Evolutionary conservation across 2,888 invertebrate genomes (phyloP).

Genomic region (Himalopsyche japonica): DNA sequence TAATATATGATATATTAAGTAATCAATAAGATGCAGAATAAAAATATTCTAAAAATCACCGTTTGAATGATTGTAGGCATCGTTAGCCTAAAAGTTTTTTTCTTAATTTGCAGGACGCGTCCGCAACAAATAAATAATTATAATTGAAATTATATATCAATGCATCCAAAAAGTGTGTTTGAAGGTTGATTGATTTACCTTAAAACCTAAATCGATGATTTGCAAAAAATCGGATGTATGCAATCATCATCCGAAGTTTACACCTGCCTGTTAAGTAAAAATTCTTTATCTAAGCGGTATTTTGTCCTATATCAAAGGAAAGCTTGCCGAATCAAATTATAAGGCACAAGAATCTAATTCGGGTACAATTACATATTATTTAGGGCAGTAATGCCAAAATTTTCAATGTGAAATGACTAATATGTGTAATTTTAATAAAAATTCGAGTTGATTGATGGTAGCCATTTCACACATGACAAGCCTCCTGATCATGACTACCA

Average conservation of each 20-base stretch:
- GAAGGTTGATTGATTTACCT: slow-evolving; percentile 19
- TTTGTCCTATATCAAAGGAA: slow-evolving; percentile 2
- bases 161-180: background rate
- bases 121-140: too few relatives aligned
- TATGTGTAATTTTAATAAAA: background rate
- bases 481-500: background rate
- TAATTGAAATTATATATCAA: too few relatives aligned
- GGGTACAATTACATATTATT: background rate
- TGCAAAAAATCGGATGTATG: slow-evolving; percentile 21
- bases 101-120: too few relatives aligned
- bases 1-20: too few relatives aligned
- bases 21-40: too few relatives aligned
- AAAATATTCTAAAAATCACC: too few relatives aligned
- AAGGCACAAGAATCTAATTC: background rate
- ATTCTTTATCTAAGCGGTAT: slow-evolving; percentile 5
- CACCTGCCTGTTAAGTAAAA: slow-evolving; percentile 20
- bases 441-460: background rate
- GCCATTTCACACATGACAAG: background rate
- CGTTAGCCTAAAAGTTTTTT: too few relatives aligned
- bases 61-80: too few relatives aligned
- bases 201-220: slow-evolving; percentile 18
- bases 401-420: slow-evolving; percentile 18
- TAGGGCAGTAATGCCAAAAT: slow-evolving; percentile 5
- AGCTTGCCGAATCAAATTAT: background rate
- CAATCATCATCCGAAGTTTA: slow-evolving; percentile 4